Evolutionary conservation across 2,797 vertebrate species (phyloP), one percentile per base, ranked within the genome.

Genomic region (Chelonia mydas): DNA sequence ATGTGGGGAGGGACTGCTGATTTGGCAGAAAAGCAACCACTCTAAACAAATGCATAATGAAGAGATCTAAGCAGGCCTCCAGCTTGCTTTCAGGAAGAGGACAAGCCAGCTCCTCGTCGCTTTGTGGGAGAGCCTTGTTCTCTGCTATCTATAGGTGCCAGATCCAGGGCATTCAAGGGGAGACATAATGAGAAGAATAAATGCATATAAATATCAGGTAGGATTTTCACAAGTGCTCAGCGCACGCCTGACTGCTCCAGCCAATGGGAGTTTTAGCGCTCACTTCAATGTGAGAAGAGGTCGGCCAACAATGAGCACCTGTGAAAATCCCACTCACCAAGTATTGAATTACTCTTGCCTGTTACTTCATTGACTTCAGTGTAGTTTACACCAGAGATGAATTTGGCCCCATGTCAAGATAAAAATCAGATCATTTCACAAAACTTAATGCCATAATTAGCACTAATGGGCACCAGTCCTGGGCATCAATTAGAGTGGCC

Each of bases 131-230:
- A 90, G 23, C 9, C 28, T 76, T 82, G 74, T 93, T 12, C 84
- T 72, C 89, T 72, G 3, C 45, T 51, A 21, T 4, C 90, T 74
- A 51, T 59, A 45, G 11, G 28, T 55, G 41, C 57, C 17, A 13
- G 33, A 94, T 78, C 74, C 90, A 91, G 61, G n/a, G 33, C 23
- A 54, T 13, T 0, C 37, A 89, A 84, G 0, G 28, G 33, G 51
- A 87, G 74, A 31, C 51, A 89, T 6, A 84, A 55, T 47, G 93
- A 87, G 83, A 94, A 90, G n/a, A 89, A 84, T 57, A 82, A 80
- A 81, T 90, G 90, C 33, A 89, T 84, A 11, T 8, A 68, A 68
- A n/a, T 37, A 95, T 65, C 23, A 87, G 65, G 76, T 25, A 16
- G 83, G 78, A 28, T 88, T 82, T 95, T 51, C 93, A 59, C 90